A percentile compares a stretch with the other conserved stretches of the same genome.
phyloP scores from a whole-genome alignment of 2,113 vertebrate genomes.

The Tricholaema leucomelas region DNA sequence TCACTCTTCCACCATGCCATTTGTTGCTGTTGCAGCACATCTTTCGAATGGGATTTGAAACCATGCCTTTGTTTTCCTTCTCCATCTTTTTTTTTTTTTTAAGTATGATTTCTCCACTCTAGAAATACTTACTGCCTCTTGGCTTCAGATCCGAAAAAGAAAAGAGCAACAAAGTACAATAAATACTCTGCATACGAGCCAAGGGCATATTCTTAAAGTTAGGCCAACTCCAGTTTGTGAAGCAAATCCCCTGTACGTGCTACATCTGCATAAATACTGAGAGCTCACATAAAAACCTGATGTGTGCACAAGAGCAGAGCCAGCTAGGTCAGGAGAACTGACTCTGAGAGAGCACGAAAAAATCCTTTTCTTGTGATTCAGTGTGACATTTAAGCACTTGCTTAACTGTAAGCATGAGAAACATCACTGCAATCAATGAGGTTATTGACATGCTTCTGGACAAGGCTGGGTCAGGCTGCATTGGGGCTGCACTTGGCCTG shows the following conservation, averaged over 20 bases:
- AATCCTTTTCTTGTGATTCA: background rate
- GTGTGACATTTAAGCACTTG: background rate
- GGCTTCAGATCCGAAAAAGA: background rate
- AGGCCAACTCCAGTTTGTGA: background rate
- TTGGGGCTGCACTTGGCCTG: background rate
- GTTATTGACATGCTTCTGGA: background rate
- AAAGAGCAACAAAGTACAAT: background rate
- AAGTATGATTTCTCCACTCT: background rate
- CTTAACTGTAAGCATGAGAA: background rate
- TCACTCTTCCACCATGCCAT: background rate
- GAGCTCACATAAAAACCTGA: background rate
- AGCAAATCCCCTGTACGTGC: background rate
- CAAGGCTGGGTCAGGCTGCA: background rate
- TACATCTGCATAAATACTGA: background rate
- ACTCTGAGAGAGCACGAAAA: fast-evolving
- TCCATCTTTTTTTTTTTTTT: background rate
- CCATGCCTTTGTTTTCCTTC: background rate
- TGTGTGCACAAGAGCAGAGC: fast-evolving
- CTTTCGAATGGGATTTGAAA: constrained; percentile 1
- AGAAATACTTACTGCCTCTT: background rate
- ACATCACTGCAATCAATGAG: background rate
- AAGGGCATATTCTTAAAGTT: background rate
- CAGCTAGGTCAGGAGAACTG: background rate
- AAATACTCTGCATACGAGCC: background rate
- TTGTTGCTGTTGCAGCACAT: background rate